These are phyloP conservation scores for Paragorgia papillata DNA, from an alignment of 92 coral and sea anemone genomes.

Conservation along the genomic window DNA sequence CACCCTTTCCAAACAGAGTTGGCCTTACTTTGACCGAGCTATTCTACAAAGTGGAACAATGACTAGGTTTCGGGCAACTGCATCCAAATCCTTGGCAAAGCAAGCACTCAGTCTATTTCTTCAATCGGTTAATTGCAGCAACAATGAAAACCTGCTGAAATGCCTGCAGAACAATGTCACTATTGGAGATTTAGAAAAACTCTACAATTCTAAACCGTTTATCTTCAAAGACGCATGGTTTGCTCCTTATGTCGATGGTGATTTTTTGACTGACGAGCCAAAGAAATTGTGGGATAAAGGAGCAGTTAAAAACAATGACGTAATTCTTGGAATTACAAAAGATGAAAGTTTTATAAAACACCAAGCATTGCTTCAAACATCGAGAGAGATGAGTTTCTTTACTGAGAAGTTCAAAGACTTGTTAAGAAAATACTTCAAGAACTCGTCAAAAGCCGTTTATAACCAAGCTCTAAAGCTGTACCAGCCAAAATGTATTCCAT, in stretches of 20 bases:
- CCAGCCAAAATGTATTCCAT: constrained; percentile 17
- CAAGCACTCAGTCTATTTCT: not conserved
- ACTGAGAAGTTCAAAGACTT: not conserved
- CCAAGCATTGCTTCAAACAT: not conserved
- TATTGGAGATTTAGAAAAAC: not conserved
- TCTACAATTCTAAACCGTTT: not conserved
- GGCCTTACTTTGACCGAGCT: constrained; percentile 27
- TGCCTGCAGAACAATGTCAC: not conserved
- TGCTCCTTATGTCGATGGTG: constrained; percentile 20
- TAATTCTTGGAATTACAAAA: constrained; percentile 33
- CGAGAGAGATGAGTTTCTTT: constrained; percentile 2
- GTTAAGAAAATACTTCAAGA: constrained; percentile 1
- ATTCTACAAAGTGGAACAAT: constrained; percentile 23
- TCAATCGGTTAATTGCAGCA: not conserved
- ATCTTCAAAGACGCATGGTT: not conserved
- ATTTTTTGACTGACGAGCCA: constrained; percentile 16
- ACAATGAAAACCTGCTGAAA: not conserved
- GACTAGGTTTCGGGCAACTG: not conserved
- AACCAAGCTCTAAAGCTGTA: constrained; percentile 15
- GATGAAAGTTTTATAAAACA: constrained; percentile 4
- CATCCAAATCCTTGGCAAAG: not conserved
- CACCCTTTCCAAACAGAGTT: constrained; percentile 2
- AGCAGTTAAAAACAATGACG: not conserved
- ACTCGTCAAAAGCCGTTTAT: constrained; percentile 9
- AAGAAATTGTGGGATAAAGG: not conserved